These are phyloP conservation scores for Acipenser oxyrinchus DNA, from an alignment of 2,797 vertebrate species.

Conservation along the genomic window DNA sequence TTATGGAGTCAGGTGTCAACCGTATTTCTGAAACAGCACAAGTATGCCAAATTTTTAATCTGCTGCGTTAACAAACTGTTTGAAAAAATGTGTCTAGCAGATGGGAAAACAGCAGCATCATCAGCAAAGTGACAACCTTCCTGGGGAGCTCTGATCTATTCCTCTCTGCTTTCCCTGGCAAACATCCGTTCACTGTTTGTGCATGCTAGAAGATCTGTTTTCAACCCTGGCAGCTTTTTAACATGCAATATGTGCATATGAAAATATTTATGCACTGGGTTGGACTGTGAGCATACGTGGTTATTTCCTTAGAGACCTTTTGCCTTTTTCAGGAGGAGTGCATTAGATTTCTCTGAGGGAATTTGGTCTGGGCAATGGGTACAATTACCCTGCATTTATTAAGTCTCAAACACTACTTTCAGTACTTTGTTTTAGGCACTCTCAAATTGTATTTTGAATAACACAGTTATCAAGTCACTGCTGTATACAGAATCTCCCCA, in stretches of 20 bases:
- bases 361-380: background rate
- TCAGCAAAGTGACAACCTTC: background rate
- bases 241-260: background rate
- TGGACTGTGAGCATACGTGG: background rate
- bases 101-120: background rate
- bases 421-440: no score
- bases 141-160: background rate
- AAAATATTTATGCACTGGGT: slow-evolving; percentile 2
- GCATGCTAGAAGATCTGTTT: background rate
- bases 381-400: no score
- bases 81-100: background rate
- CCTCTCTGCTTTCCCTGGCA: background rate
- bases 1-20: background rate
- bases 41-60: background rate
- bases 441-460: no score
- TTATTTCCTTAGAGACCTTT: background rate
- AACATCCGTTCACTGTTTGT: background rate
- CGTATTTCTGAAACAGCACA: background rate
- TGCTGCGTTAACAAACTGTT: background rate
- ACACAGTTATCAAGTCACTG: no score
- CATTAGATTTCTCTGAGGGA: background rate
- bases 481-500: no score
- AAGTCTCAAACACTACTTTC: no score
- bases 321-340: background rate
- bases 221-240: background rate